These are phyloP conservation scores for Drosophila histrio DNA, from an alignment of 2,888 invertebrate species.

Conservation along the genomic window DNA sequence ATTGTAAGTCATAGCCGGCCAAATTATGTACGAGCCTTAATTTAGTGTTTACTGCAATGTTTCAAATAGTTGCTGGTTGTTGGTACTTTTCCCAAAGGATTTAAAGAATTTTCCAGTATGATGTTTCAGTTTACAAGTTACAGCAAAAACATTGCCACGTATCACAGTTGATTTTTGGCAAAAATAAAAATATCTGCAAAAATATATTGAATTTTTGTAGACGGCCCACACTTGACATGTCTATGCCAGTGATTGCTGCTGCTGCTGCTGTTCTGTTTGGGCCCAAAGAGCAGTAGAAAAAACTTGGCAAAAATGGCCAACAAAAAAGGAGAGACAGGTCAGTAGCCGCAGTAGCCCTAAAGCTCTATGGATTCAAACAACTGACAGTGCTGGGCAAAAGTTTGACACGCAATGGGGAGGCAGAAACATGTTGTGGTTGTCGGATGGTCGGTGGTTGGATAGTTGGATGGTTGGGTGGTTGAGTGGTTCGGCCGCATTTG, in stretches of 20 bases:
- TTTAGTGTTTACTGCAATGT: neutral
- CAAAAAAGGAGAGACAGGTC: constrained; percentile 23
- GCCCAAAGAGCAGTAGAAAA: constrained; percentile 12
- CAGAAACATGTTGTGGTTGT: neutral
- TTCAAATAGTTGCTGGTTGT: neutral
- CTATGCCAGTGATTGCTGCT: constrained; percentile 36
- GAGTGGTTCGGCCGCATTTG: constrained; percentile 9
- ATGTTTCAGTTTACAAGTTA: neutral
- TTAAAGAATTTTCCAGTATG: neutral
- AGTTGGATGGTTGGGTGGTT: constrained; percentile 6
- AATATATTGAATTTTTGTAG: neutral
- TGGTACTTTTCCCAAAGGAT: neutral
- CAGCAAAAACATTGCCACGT: neutral
- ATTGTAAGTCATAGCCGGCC: neutral
- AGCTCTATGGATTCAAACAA: constrained; percentile 36
- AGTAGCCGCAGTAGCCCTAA: constrained; percentile 29
- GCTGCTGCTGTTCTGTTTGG: neutral
- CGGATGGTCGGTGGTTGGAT: neutral
- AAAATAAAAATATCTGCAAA: neutral
- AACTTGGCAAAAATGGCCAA: constrained; percentile 10
- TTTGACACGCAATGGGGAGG: constrained; percentile 35
- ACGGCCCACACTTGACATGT: constrained; percentile 10
- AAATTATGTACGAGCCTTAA: neutral
- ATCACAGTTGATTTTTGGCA: neutral
- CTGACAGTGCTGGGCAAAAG: constrained; percentile 44